These are phyloP conservation scores for Drosophila teissieri DNA, from an alignment of 1,140 invertebrate species.

Conservation along the genomic window DNA sequence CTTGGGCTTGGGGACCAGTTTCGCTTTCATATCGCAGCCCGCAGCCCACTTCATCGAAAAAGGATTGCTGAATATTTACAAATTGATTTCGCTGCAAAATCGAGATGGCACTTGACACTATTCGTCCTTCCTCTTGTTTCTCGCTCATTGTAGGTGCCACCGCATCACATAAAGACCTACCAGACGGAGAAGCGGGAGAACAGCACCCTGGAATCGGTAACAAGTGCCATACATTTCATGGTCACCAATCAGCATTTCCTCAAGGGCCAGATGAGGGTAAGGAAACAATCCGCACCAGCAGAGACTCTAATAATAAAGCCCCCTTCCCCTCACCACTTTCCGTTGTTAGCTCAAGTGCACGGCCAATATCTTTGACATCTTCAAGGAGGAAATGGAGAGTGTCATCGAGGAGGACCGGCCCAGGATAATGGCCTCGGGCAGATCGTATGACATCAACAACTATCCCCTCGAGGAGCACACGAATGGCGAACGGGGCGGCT, in stretches of 20 bases:
- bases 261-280: constrained; percentile 86
- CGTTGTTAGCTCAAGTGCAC: constrained; percentile 78
- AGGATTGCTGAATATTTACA: constrained; percentile 65
- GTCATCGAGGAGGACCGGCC: constrained; percentile 83
- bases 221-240: constrained; percentile 85
- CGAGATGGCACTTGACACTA: constrained; percentile 63
- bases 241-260: constrained; percentile 86
- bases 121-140: constrained; percentile 9
- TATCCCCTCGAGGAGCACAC: constrained; percentile 74
- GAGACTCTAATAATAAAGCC: constrained; percentile 24
- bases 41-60: constrained; percentile 38
- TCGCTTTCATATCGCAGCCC: constrained; percentile 28
- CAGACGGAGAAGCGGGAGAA: constrained; percentile 77
- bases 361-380: constrained; percentile 81
- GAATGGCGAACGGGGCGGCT: constrained; percentile 67
- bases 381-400: constrained; percentile 82
- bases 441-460: constrained; percentile 82
- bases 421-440: constrained; percentile 80
- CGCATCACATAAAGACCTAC: constrained; percentile 81
- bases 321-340: constrained; percentile 5
- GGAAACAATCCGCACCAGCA: constrained; percentile 5
- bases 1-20: constrained; percentile 30
- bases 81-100: constrained; percentile 60
- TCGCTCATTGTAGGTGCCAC: constrained; percentile 65
- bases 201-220: constrained; percentile 76